Evolutionary conservation across 2,113 vertebrate genomes (phyloP), one percentile per base, ranked within the genome.

Genomic region (Cebidichthys violaceus): DNA sequence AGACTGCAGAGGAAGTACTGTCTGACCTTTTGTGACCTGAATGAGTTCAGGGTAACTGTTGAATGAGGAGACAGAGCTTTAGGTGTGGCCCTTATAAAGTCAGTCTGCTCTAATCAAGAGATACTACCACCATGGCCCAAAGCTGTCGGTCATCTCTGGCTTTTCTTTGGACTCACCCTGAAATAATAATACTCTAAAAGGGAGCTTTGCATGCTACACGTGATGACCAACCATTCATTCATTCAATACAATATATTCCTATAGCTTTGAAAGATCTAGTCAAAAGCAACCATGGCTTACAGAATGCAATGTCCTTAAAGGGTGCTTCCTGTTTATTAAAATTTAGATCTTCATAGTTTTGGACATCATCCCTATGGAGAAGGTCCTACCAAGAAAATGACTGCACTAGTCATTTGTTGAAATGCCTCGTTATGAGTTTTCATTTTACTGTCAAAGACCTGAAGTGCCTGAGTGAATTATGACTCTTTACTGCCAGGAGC

Each of bases 1-100:
- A 20, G 31, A 35, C 61, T 64, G 61, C 43, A 69, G 69, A 37
- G 59, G 47, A 43, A 29, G 57, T 45, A 33, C 60, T 55, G 29
- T 70, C 47, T 67, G 61, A 83, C 54, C 22, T 75, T 66, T n/a
- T 13, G 37, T 82, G 66, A 69, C 75, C 52, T 67, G 9, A 4
- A 18, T 0, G 72, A 50, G 35, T 27, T 45, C 33, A 33, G 61
- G 45, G 6, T 47, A 47, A 17, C 62, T 24, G 22, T 41, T 35
- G 14, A 62, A 52, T 6, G 70, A 18, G 33, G 75, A 75, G 59
- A 75, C 59, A 4, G 50, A 41, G 9, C 79, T 62, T n/a, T 20
- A 43, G 84, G 47, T 37, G 17, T 35, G 2, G 41, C 43, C 67
- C 4, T 33, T 22, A 47, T 64, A 2, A 0, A 65, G 17, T 37